Evolutionary conservation across 2,888 invertebrate genomes (phyloP).

Genomic region (Pasiphila rectangulata): DNA sequence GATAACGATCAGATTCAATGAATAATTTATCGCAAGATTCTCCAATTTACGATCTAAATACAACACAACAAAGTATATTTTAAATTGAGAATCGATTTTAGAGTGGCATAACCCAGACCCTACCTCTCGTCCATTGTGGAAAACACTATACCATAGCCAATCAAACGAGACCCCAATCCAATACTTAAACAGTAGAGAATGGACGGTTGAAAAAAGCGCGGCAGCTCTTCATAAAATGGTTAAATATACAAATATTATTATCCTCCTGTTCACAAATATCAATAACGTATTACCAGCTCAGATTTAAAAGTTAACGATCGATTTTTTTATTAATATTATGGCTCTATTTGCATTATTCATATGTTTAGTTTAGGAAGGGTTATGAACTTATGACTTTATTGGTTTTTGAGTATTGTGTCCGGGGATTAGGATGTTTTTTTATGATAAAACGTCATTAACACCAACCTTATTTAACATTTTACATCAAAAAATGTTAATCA

Average conservation of each 20-base stretch:
- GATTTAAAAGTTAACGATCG: conserved; percentile 75
- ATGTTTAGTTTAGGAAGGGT: conserved; percentile 10
- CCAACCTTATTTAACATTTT: too few relatives aligned
- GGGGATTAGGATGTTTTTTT: not conserved
- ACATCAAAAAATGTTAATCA: too few relatives aligned
- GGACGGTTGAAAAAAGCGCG: conserved; percentile 31
- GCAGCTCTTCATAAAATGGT: conserved; percentile 53
- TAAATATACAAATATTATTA: conserved; percentile 77
- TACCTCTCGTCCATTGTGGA: conserved; percentile 75
- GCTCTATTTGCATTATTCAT: conserved; percentile 47
- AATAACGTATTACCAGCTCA: conserved; percentile 77
- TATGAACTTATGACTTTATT: conserved; percentile 1
- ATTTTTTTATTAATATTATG: conserved; percentile 54
- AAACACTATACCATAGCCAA: conserved; percentile 59
- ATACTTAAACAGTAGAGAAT: conserved; percentile 34
- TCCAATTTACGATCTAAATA: not conserved
- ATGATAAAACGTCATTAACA: too few relatives aligned
- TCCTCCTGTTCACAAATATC: conserved; percentile 78
- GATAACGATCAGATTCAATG: too few relatives aligned
- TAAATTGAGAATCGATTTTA: not conserved
- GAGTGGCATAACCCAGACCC: conserved; percentile 43
- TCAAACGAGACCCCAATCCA: conserved; percentile 39
- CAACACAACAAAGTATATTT: conserved; percentile 4
- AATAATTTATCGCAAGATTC: not conserved
- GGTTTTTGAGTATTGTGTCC: not conserved